These are phyloP conservation scores for Brachionus manjavacas DNA, from an alignment of 1,140 invertebrate genomes.

Conservation along the genomic window DNA sequence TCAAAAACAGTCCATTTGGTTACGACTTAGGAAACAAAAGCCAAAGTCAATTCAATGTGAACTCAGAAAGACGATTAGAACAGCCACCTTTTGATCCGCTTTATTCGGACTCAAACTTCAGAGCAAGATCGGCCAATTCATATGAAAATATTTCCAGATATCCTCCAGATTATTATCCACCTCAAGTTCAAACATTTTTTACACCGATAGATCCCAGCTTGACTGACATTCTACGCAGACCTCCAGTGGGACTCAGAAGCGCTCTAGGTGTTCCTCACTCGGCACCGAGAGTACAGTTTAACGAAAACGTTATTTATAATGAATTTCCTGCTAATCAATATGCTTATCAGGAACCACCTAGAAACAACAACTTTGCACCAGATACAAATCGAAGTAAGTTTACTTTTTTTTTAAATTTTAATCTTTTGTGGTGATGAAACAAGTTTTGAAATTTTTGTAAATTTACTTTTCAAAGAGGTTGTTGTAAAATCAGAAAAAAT, in stretches of 20 bases:
- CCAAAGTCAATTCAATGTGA: slow-evolving; percentile 20
- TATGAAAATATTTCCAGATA: neutral
- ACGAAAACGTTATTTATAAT: neutral
- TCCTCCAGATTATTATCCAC: neutral
- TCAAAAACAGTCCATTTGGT: neutral
- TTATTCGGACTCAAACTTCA: neutral
- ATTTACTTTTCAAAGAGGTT: too few species aligned
- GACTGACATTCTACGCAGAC: slow-evolving; percentile 19
- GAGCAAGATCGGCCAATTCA: slow-evolving; percentile 22
- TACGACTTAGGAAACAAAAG: neutral
- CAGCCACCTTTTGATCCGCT: neutral
- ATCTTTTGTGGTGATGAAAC: too few species aligned
- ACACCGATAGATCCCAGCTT: slow-evolving; percentile 1
- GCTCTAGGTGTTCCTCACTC: slow-evolving; percentile 1
- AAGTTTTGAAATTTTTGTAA: too few species aligned
- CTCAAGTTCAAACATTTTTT: neutral
- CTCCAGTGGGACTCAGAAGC: slow-evolving; percentile 26
- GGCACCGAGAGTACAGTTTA: neutral
- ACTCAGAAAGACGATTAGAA: neutral
- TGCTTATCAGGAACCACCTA: neutral
- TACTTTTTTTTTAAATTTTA: neutral
- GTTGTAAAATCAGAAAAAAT: too few species aligned
- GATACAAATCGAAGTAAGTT: neutral
- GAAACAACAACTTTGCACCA: neutral
- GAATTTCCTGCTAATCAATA: neutral